These are phyloP conservation scores for Heteronetta atricapilla DNA, from an alignment of 2,113 vertebrate species.

Conservation along the genomic window DNA sequence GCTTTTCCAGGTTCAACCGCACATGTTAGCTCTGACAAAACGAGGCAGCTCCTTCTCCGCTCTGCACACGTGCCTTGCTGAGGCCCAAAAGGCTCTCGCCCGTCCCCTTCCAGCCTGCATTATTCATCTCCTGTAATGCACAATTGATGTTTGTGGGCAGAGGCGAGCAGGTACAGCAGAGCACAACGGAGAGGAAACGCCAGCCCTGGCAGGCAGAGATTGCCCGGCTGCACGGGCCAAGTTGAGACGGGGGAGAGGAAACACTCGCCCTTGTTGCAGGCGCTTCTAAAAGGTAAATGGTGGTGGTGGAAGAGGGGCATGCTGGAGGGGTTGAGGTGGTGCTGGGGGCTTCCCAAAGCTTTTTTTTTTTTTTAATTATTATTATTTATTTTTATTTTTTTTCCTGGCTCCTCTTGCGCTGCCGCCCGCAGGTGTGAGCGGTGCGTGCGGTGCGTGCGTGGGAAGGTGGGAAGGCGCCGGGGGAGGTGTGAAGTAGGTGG, in stretches of 20 bases:
- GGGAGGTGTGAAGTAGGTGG: not conserved
- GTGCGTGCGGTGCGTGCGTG: accelerated
- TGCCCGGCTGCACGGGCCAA: not conserved
- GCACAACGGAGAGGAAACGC: not conserved
- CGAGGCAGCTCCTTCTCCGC: not conserved
- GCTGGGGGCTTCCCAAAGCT: not conserved
- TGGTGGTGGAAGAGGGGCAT: not conserved
- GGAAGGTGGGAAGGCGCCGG: not conserved
- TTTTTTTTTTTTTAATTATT: not conserved
- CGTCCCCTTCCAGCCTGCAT: constrained; percentile 50
- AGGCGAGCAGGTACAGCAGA: not conserved
- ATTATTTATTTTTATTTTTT: no score
- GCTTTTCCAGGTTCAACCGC: not conserved
- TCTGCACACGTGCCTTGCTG: not conserved
- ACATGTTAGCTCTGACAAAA: not conserved
- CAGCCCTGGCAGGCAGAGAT: not conserved
- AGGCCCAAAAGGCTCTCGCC: not conserved
- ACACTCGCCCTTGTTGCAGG: not conserved
- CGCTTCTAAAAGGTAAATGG: not conserved
- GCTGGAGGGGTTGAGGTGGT: not conserved
- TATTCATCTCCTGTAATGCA: constrained; percentile 66
- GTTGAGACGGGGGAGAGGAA: not conserved
- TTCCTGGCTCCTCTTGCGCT: not conserved
- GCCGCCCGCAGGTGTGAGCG: accelerated
- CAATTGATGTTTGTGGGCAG: constrained; percentile 47